These are phyloP conservation scores for Sphenopsis melanotis DNA, from an alignment of 2,797 vertebrate genomes.

Conservation along the genomic window DNA sequence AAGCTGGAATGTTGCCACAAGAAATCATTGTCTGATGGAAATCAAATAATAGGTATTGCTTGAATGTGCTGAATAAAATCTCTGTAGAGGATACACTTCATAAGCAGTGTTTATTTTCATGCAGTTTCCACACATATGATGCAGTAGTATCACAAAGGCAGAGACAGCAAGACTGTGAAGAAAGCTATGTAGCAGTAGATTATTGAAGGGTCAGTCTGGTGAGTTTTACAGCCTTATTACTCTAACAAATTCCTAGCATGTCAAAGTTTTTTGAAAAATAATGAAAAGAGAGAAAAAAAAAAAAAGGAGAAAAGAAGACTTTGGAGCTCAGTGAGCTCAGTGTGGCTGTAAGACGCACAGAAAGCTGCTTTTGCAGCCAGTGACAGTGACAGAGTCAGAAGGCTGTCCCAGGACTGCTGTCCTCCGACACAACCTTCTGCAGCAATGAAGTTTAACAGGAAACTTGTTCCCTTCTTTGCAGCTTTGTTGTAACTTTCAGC, in stretches of 20 bases:
- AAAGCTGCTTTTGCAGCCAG: background rate
- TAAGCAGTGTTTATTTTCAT: background rate
- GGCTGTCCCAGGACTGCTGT: background rate
- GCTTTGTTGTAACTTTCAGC: background rate
- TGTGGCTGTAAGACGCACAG: background rate
- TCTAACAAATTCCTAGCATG: background rate
- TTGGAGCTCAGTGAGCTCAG: background rate
- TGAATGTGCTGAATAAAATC: background rate
- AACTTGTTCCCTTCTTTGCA: background rate
- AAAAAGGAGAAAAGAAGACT: rapidly evolving
- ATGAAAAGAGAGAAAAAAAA: background rate
- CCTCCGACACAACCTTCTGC: background rate
- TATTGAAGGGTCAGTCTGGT: background rate
- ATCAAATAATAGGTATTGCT: background rate
- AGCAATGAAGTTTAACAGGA: background rate
- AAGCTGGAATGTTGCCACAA: background rate
- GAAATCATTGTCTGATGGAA: background rate
- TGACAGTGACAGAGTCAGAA: background rate
- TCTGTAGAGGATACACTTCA: background rate
- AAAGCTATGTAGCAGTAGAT: background rate
- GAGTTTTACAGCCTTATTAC: background rate
- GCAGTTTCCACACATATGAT: background rate
- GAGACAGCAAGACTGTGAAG: background rate
- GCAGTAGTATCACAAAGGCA: background rate
- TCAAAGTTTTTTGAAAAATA: background rate